Base-by-base conservation (phyloP, 2,797 vertebrate genomes). In the Danio tinwini region DNA sequence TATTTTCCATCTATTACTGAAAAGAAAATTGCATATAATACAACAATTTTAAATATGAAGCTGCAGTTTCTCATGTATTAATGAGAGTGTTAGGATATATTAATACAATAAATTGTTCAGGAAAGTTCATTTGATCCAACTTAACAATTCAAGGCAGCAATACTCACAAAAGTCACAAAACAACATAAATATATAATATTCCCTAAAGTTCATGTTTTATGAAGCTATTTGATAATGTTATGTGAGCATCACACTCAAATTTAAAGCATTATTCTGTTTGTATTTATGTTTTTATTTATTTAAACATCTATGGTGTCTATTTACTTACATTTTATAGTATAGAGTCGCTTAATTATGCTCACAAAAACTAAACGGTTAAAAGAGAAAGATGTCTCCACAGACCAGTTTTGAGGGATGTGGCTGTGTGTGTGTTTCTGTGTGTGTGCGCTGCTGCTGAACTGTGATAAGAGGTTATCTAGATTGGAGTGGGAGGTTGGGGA, bases 391-490 rank as follows among this genome's bases (percentile, higher is more conserved):
- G 7, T 61, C 17, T 59, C 12, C 61, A 17, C 62, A 45, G 47
- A 45, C 29, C 29, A 45, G 83, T 56, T 53, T 53, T 62, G 79
- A 89, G 92, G 92, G 93, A 90, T 88, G 91, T 88, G 92, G 90
- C 89, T 83, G 88, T 13, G 11, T 29, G 29, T 29, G 84, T 81
- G 88, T 81, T 45, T 69, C 82, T 79, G 69, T 63, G 81, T 1
- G 58, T 58, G 81, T 5, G 83, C 79, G 78, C 56, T 58, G 85
- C 93, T 94, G 93, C 87, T 88, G 83, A 81, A 87, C 88, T 72
- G 84, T 90, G 93, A 94, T 94, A 94, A 94, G 91, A 81, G 50
- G 71, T 90, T 93, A 94, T 94, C 93, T 90, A 91, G 93, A 93
- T 93, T 86, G 86, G 81, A 90, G 88, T 84, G 87, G 81, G 87